Evolutionary conservation across 2,797 vertebrate genomes (phyloP).

Genomic region (Esox masquinongy): DNA sequence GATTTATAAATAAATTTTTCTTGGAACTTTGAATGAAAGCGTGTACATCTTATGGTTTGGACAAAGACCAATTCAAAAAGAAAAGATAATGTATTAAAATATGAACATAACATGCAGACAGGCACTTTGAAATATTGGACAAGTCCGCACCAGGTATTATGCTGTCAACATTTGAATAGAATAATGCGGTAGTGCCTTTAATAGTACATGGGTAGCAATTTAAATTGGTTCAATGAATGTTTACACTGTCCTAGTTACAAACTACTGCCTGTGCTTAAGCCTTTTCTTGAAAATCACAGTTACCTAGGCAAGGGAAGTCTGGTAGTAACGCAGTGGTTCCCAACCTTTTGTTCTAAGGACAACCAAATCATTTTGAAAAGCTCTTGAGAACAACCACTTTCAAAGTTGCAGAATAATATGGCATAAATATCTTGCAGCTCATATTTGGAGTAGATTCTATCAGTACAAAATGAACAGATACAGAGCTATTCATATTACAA

Average conservation of each 20-base stretch:
- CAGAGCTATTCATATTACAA: too few relatives aligned
- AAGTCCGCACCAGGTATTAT: background rate
- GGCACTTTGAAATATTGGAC: background rate
- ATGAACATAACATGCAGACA: too few relatives aligned
- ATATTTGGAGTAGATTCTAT: too few relatives aligned
- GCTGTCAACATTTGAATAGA: background rate
- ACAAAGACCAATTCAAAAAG: conserved; percentile 7
- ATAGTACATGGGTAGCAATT: too few relatives aligned
- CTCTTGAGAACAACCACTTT: too few relatives aligned
- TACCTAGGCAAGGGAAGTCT: background rate
- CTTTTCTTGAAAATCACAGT: background rate
- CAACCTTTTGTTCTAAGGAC: too few relatives aligned
- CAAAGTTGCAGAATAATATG: too few relatives aligned
- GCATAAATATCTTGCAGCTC: too few relatives aligned
- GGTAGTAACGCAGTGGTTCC: background rate
- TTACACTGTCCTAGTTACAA: background rate
- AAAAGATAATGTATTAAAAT: background rate
- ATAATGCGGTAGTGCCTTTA: too few relatives aligned
- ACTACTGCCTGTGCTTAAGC: background rate
- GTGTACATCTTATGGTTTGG: conserved; percentile 17
- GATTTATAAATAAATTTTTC: conserved; percentile 33
- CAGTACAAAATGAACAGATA: too few relatives aligned
- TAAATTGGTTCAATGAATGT: background rate
- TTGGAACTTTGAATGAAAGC: conserved; percentile 17
- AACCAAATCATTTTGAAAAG: too few relatives aligned